Conservation (phyloP, 2,797 vertebrate genomes). For the Microchirus variegatus region DNA sequence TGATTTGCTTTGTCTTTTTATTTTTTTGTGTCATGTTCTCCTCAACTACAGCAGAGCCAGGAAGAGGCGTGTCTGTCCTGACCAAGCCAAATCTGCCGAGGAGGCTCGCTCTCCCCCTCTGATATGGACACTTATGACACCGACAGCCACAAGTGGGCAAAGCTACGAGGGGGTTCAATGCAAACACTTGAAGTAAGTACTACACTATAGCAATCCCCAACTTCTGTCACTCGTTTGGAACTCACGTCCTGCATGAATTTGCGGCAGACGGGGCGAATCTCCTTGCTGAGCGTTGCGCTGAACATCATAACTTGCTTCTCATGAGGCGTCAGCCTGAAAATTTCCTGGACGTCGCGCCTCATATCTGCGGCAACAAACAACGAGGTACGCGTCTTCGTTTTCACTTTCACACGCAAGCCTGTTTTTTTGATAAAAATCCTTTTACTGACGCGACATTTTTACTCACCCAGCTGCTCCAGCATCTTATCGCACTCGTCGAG, state of each 20-base stretch:
- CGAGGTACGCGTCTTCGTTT: not conserved
- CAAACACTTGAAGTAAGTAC: not conserved
- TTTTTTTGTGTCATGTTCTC: too few species aligned
- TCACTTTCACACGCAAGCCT: not conserved
- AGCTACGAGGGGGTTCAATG: conserved; percentile 44
- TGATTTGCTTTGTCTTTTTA: too few species aligned
- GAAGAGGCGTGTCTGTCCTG: conserved; percentile 22
- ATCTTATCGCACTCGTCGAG: conserved; percentile 93
- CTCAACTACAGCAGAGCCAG: conserved; percentile 27
- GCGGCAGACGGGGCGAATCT: conserved; percentile 89
- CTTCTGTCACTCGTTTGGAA: conserved; percentile 29
- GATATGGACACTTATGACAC: conserved; percentile 67
- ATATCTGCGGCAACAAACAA: conserved; percentile 77
- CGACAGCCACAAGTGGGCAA: conserved; percentile 65
- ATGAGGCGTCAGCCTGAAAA: conserved; percentile 88
- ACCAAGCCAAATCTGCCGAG: conserved; percentile 17
- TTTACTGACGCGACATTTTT: not conserved
- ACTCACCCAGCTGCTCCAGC: conserved; percentile 88
- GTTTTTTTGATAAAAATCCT: too few species aligned
- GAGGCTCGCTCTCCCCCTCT: conserved; percentile 59
- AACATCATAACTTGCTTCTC: conserved; percentile 95
- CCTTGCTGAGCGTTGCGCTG: conserved; percentile 90
- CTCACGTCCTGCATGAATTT: conserved; percentile 95
- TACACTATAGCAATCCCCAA: too few species aligned
- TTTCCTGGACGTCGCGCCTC: conserved; percentile 89